Evolutionary conservation across 2,888 invertebrate genomes (phyloP).

Genomic region (Arenicola marina): DNA sequence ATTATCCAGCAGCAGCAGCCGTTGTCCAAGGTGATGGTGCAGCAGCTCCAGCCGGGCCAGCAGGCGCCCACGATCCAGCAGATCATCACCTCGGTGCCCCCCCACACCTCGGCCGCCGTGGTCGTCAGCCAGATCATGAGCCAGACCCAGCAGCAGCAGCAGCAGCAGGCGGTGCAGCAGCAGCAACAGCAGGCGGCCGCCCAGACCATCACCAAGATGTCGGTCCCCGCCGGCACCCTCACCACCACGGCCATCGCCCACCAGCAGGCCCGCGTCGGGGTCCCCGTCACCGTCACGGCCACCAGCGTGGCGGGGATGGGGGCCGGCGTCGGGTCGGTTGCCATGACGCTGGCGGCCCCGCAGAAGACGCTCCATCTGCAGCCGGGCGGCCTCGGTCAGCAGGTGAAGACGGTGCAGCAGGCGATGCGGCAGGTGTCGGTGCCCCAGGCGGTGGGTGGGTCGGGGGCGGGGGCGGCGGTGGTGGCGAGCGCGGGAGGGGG

Average conservation of each 20-base stretch:
- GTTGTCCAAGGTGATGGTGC: conserved; percentile 62
- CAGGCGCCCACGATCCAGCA: conserved; percentile 42
- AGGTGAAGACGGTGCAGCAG: conserved; percentile 11
- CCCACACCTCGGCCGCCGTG: conserved; percentile 15
- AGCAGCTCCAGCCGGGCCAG: conserved; percentile 68
- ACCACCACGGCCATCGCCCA: conserved; percentile 22
- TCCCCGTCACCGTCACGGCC: not conserved
- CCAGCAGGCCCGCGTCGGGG: not conserved
- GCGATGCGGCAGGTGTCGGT: no score
- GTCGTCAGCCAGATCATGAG: conserved; percentile 37
- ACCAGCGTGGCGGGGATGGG: not conserved
- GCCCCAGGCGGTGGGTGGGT: not conserved
- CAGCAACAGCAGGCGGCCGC: no score
- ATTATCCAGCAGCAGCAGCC: conserved; percentile 69
- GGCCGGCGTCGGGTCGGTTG: not conserved
- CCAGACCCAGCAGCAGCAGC: conserved; percentile 48
- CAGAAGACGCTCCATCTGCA: conserved; percentile 2
- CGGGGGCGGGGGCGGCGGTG: not conserved
- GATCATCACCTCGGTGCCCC: conserved; percentile 37
- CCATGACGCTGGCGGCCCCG: conserved; percentile 11
- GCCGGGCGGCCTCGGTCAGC: not conserved
- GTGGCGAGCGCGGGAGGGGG: conserved; percentile 1
- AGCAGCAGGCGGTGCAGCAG: no score
- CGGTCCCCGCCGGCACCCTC: conserved; percentile 33
- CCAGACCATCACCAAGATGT: conserved; percentile 39